A percentile compares a stretch with the other conserved stretches of the same genome.
These are phyloP conservation scores for Mallotus villosus DNA, from an alignment of 2,797 vertebrate species.

Conservation along the genomic window DNA sequence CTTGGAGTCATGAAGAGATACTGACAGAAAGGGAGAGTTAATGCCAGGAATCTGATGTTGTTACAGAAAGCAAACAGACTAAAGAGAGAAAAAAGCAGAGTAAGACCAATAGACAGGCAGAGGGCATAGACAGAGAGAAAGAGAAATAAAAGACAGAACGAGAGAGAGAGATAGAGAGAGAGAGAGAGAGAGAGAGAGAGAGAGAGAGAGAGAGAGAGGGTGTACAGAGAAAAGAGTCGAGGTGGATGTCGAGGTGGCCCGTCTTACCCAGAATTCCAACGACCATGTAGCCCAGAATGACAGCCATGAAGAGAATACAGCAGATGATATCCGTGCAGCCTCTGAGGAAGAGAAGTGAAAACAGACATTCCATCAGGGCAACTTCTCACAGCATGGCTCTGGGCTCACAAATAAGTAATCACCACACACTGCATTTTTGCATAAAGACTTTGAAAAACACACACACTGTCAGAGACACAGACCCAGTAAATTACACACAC, in stretches of 20 bases:
- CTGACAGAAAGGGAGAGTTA: not conserved
- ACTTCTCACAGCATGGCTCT: slow-evolving; percentile 6
- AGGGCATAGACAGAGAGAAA: not conserved
- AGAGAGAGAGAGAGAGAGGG: not conserved
- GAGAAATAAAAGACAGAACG: not conserved
- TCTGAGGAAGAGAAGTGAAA: slow-evolving; percentile 56
- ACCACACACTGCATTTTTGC: no score
- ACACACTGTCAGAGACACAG: not conserved
- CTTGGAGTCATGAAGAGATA: slow-evolving; percentile 1
- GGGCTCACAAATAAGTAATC: no score
- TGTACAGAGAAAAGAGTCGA: not conserved
- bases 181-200: not conserved
- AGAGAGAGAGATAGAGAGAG: not conserved
- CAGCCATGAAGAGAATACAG: slow-evolving; percentile 80
- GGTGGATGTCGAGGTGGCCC: not conserved
- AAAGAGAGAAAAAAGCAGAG: not conserved
- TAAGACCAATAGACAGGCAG: not conserved
- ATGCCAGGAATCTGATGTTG: not conserved
- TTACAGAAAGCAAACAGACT: not conserved
- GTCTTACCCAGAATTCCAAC: slow-evolving; percentile 85
- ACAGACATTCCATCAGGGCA: slow-evolving; percentile 5
- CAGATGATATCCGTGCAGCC: slow-evolving; percentile 89
- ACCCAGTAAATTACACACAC: not conserved
- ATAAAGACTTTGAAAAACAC: not conserved
- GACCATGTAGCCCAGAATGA: slow-evolving; percentile 79